A percentile compares a stretch with the other conserved stretches of the same genome.
phyloP scores from a whole-genome alignment of 2,888 invertebrate genomes.

The Stramonita haemastoma region DNA sequence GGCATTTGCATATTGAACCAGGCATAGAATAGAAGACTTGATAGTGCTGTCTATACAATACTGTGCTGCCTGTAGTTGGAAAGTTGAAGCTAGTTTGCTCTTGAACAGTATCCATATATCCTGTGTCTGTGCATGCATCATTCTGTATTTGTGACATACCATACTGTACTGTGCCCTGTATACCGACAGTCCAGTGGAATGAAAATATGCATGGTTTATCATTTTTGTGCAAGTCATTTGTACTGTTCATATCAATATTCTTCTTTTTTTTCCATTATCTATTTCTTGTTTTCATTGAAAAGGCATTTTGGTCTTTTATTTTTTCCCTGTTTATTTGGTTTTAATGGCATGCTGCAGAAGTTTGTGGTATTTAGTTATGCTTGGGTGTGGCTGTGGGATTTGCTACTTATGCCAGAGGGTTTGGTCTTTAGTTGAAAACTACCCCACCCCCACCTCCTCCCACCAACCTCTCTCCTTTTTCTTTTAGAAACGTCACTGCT shows the following conservation, averaged over 20 bases:
- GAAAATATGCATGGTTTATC: constrained; percentile 3
- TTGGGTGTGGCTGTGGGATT: constrained; percentile 16
- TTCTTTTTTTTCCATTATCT: neutral
- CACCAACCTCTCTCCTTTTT: neutral
- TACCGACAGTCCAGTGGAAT: neutral
- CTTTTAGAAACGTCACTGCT: neutral
- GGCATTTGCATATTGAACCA: too few relatives aligned
- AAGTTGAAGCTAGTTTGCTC: too few relatives aligned
- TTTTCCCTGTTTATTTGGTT: neutral
- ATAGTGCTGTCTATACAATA: too few relatives aligned
- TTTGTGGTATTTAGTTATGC: constrained; percentile 9
- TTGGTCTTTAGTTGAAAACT: constrained; percentile 31
- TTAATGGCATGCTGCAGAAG: constrained; percentile 21
- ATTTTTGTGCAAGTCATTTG: neutral
- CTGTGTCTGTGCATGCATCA: neutral
- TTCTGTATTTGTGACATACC: neutral
- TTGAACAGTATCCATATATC: too few relatives aligned
- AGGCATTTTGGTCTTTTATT: neutral
- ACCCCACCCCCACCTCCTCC: neutral
- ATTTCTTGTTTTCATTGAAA: neutral
- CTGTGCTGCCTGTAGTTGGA: too few relatives aligned
- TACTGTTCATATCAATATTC: neutral
- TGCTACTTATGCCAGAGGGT: constrained; percentile 33
- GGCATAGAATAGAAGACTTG: too few relatives aligned
- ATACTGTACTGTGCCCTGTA: neutral